These are phyloP conservation scores for Notocelia uddmanniana DNA, from an alignment of 2,888 invertebrate genomes.

Conservation along the genomic window DNA sequence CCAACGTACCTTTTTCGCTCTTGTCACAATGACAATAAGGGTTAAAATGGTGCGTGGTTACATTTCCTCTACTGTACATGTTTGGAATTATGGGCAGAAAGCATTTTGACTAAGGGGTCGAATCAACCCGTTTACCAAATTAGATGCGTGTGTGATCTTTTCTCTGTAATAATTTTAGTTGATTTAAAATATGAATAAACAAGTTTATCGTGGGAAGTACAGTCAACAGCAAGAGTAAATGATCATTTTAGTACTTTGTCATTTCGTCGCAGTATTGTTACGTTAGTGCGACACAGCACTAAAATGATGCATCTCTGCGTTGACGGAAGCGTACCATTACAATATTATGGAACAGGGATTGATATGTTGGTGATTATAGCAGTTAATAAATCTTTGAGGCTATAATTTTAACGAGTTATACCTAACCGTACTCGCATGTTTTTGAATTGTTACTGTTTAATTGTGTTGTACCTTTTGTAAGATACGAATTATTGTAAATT, in stretches of 20 bases:
- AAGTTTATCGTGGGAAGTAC: too few relatives aligned
- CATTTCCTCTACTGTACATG: too few relatives aligned
- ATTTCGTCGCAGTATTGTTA: too few relatives aligned
- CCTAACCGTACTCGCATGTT: slow-evolving; percentile 39
- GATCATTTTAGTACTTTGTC: too few relatives aligned
- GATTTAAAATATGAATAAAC: slow-evolving; percentile 3
- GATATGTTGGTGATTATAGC: slow-evolving; percentile 30
- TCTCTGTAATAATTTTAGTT: slow-evolving; percentile 4
- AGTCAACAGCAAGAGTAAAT: not conserved
- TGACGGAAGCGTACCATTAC: slow-evolving; percentile 27
- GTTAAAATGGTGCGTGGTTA: too few relatives aligned
- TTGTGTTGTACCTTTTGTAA: slow-evolving; percentile 34
- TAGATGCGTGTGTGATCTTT: slow-evolving; percentile 5
- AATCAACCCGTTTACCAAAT: not conserved
- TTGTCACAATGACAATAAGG: too few relatives aligned
- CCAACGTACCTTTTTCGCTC: too few relatives aligned
- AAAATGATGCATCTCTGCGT: too few relatives aligned
- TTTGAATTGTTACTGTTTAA: slow-evolving; percentile 43
- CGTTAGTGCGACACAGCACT: too few relatives aligned
- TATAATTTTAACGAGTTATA: slow-evolving; percentile 21
- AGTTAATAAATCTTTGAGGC: slow-evolving; percentile 36
- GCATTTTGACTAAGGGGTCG: not conserved
- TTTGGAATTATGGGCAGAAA: not conserved
- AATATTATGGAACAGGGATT: slow-evolving; percentile 30
- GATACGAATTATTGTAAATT: slow-evolving; percentile 37